Percentiles rank a stretch among this genome's conserved stretches.
phyloP scores from a whole-genome alignment of 2,113 vertebrate species.

The Cygnus buccinator region DNA sequence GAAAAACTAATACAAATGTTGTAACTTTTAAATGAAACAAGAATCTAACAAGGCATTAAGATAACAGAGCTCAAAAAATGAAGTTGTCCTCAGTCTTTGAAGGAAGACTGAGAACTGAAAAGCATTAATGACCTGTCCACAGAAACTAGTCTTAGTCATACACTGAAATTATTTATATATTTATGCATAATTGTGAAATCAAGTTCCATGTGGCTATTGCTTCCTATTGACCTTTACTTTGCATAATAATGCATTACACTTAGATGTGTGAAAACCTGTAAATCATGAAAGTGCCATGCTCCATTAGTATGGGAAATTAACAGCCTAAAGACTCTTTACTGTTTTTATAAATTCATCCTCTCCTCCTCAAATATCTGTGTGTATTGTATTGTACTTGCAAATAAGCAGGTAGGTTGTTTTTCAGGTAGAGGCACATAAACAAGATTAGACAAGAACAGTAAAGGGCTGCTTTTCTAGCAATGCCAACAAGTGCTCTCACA shows the following conservation, averaged over 20 bases:
- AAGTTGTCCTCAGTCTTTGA: background rate
- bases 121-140: background rate
- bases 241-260: background rate
- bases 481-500: background rate
- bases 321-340: background rate
- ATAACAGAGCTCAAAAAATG: background rate
- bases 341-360: background rate
- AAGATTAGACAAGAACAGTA: background rate
- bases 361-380: too few relatives aligned
- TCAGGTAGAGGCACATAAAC: background rate
- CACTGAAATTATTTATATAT: background rate
- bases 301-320: background rate
- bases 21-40: background rate
- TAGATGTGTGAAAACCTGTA: background rate
- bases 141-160: background rate
- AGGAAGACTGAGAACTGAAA: accelerated
- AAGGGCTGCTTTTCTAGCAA: background rate
- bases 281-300: background rate
- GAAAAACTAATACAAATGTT: background rate
- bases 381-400: background rate
- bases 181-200: background rate
- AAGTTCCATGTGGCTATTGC: background rate
- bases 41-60: background rate
- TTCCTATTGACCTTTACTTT: background rate
- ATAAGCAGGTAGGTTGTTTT: background rate